Conservation (phyloP, 2,888 invertebrate genomes). For the Ormyrus labotus region DNA sequence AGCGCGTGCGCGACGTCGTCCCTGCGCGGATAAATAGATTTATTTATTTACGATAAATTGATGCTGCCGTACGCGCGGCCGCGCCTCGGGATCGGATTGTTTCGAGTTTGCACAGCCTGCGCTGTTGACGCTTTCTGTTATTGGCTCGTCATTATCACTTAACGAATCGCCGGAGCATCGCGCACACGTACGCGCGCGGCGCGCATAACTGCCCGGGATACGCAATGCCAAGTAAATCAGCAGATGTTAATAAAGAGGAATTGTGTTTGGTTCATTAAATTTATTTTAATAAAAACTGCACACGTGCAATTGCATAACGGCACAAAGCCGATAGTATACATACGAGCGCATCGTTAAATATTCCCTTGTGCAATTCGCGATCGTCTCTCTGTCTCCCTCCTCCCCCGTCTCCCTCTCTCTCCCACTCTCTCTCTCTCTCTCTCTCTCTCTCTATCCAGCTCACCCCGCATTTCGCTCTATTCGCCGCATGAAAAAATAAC, state of each 20-base stretch:
- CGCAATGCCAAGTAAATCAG: constrained; percentile 53
- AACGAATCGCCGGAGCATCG: constrained; percentile 66
- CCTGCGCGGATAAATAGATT: constrained; percentile 69
- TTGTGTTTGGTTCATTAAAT: constrained; percentile 57
- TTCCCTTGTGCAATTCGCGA: constrained; percentile 49
- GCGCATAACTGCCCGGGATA: constrained; percentile 28
- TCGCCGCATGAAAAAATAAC: constrained; percentile 14
- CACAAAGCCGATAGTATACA: constrained; percentile 44
- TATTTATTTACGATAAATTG: constrained; percentile 73
- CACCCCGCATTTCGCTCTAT: background rate
- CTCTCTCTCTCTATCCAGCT: constrained; percentile 1
- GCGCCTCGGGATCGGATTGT: constrained; percentile 68
- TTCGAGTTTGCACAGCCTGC: constrained; percentile 68
- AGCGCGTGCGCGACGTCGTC: constrained; percentile 56
- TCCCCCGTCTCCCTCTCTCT: background rate
- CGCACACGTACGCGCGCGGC: background rate
- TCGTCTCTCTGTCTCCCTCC: background rate
- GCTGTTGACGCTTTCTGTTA: constrained; percentile 70
- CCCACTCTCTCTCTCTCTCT: constrained; percentile 9
- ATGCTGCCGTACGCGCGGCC: constrained; percentile 64
- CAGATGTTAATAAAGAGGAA: constrained; percentile 56
- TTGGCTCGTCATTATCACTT: constrained; percentile 72
- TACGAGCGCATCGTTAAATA: constrained; percentile 47
- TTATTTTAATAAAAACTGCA: constrained; percentile 57
- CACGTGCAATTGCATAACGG: constrained; percentile 55